Percentiles rank a stretch among this genome's conserved stretches.
Conservation (phyloP, 2,797 vertebrate species). For the Hapalemur alaotrensis region DNA sequence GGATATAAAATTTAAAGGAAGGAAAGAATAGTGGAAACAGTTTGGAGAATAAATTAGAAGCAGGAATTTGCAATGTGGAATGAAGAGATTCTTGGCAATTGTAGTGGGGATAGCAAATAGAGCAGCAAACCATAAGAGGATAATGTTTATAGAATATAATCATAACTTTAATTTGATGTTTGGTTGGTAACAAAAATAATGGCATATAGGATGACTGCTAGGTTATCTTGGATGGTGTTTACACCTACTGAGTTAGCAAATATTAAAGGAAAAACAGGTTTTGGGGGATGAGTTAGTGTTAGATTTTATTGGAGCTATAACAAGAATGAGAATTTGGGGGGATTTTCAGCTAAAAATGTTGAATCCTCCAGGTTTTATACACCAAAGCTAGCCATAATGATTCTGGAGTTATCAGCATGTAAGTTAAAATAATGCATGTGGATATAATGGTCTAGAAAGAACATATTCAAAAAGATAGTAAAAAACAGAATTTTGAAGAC, state of each 20-base stretch:
- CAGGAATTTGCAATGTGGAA: background rate
- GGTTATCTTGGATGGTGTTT: background rate
- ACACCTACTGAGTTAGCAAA: background rate
- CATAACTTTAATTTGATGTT: background rate
- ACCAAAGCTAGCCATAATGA: background rate
- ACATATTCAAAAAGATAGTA: background rate
- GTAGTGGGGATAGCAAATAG: background rate
- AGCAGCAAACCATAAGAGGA: background rate
- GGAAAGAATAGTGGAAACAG: background rate
- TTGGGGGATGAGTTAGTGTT: background rate
- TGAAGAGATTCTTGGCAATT: background rate
- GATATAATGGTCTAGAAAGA: background rate
- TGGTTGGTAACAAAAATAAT: background rate
- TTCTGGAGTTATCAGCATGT: background rate
- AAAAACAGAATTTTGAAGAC: background rate
- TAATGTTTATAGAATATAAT: background rate
- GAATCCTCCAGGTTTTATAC: background rate
- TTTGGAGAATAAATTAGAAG: background rate
- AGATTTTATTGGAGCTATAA: background rate
- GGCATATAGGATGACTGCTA: background rate
- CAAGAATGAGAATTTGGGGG: background rate
- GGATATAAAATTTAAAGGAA: background rate
- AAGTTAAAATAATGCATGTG: background rate
- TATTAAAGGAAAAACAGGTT: background rate
- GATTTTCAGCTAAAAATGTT: background rate